Conservation (phyloP, 2,797 vertebrate species). For the Pitangus sulphuratus region DNA sequence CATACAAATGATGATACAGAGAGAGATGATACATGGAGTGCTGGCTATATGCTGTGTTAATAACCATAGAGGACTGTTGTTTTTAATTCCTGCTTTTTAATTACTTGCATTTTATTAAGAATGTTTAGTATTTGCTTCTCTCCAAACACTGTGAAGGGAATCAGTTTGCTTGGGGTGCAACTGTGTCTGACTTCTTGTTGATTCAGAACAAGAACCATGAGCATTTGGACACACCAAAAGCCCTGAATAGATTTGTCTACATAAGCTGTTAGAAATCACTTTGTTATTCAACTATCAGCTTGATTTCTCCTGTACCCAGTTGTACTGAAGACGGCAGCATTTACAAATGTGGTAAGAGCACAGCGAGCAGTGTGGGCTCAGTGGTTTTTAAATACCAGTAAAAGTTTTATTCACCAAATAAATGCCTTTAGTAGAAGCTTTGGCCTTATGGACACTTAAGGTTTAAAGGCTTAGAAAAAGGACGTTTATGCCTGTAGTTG, state of each 20-base stretch:
- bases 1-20: neutral
- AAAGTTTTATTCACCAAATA: neutral
- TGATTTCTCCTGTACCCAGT: neutral
- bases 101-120: slow-evolving; percentile 3
- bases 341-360: neutral
- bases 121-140: neutral
- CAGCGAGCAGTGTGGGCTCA: neutral
- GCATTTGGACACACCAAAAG: neutral
- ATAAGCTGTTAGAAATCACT: neutral
- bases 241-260: neutral
- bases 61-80: neutral
- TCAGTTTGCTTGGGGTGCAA: neutral
- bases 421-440: neutral
- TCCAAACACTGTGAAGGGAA: neutral
- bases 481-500: neutral
- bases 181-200: neutral
- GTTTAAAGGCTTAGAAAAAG: neutral
- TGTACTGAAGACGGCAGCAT: neutral
- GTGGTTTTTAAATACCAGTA: neutral
- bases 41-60: neutral
- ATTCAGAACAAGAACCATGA: neutral
- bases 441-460: neutral
- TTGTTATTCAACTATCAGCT: neutral
- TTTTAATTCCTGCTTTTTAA: slow-evolving; percentile 15
- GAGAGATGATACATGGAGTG: neutral